Evolutionary conservation across 2,888 invertebrate genomes (phyloP).

Genomic region (Helicoverpa assulta): DNA sequence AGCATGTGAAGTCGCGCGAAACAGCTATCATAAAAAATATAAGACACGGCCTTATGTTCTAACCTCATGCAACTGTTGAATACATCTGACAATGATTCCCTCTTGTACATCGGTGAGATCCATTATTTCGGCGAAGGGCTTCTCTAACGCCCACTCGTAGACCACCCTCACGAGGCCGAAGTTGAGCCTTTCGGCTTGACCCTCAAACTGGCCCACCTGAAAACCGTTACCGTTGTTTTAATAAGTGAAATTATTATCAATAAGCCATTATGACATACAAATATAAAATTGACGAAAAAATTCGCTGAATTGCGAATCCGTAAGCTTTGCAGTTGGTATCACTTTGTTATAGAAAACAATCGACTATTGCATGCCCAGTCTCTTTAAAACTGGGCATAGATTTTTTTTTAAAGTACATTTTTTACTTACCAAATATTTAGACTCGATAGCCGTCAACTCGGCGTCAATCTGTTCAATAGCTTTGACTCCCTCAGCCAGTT

Average conservation of each 20-base stretch:
- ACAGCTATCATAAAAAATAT: too few species aligned
- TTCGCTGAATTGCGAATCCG: too few species aligned
- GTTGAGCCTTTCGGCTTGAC: slow-evolving; percentile 89
- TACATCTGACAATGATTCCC: slow-evolving; percentile 99
- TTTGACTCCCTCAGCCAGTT: slow-evolving; percentile 91
- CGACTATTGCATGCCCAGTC: too few species aligned
- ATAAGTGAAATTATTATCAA: not conserved
- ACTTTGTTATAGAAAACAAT: too few species aligned
- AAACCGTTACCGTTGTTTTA: slow-evolving; percentile 4
- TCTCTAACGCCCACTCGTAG: slow-evolving; percentile 98
- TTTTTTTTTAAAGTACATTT: not conserved
- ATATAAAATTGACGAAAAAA: too few species aligned
- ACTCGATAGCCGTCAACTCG: slow-evolving; percentile 92
- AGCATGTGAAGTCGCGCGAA: too few species aligned
- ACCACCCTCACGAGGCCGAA: slow-evolving; percentile 98
- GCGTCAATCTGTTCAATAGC: slow-evolving; percentile 93
- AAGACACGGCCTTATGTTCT: not conserved
- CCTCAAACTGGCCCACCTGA: slow-evolving; percentile 85
- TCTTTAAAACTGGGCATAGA: too few species aligned
- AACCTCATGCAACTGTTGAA: slow-evolving; percentile 98
- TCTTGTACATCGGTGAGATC: slow-evolving; percentile 98
- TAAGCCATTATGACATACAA: too few species aligned
- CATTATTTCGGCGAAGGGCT: slow-evolving; percentile 98
- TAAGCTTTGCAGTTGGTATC: too few species aligned
- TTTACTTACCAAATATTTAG: slow-evolving; percentile 89